Evolutionary conservation across 1,140 invertebrate species (phyloP), one percentile per base, ranked within the genome.

Genomic region (Pseudobourletiella spinata): DNA sequence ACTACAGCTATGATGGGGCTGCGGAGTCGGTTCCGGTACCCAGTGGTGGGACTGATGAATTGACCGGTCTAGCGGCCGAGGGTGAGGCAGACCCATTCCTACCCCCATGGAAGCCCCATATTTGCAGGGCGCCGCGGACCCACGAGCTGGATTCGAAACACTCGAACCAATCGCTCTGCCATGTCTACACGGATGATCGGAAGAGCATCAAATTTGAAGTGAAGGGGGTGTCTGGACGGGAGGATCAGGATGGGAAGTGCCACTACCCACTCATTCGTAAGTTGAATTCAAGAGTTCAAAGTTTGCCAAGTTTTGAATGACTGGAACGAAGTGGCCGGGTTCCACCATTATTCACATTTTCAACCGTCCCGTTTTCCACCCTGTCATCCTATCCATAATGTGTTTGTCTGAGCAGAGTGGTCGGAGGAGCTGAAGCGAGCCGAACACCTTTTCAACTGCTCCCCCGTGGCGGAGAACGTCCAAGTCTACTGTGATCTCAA

Each of bases 231-330:
- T 50, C 63, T 6, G 67, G 67, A 4, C 61, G 55, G 8, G 16
- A 2, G 1, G 61, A 61, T 25, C 25, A 50, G 2, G 63, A 68
- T 28, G 64, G 61, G 1, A 65, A 63, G 18, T 69, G 67, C 22
- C 67, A 65, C 32, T 69, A 69, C 43, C 64, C 63, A 14, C 57
- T 69, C 20, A 2, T 51, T 25, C 59, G 67, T 69, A 63, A 63
- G 61, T 22, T n/a, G n/a, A n/a, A n/a, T n/a, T n/a, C n/a, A n/a
- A 14, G 18, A 42, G 35, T 42, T 14, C 35, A 42, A 18, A 18
- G 35, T 18, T 42, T n/a, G n/a, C n/a, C 6, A 48, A 48, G 11
- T 20, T 22, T 25, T 48, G 46, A 48, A 48, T 48, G 6, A 8
- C 46, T 48, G 22, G 6, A 48, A 25, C 11, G 11, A 11, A 8